Base-by-base conservation (phyloP, 2,797 vertebrate genomes). In the Mycteria americana region DNA sequence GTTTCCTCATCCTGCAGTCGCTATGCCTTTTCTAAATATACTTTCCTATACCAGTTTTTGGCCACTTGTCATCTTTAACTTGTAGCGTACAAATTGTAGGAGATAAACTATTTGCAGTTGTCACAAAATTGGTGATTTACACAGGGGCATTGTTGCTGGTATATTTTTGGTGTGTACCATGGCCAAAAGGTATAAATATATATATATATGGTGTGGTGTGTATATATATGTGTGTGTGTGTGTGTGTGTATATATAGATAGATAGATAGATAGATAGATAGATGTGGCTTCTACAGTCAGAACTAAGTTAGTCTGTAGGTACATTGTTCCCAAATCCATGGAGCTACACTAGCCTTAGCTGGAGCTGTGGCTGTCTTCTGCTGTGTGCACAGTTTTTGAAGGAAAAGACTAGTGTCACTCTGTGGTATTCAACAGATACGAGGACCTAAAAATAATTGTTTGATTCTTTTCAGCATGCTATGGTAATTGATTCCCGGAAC, bases 401-500 rank as follows among this genome's bases (percentile, higher is more conserved):
- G 56, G 68, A 59, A 62, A 73, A 79, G 6, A 78, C 6, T 39
- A 23, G 18, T n/a, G 24, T 74, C 6, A 4, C 14, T 85, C 10
- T 6, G 6, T 82, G 46, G 10, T 30, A 54, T 57, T 83, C 35
- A 64, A 9, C 15, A 91, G 46, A 9, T 30, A 9, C 0, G 4
- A 83, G 67, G 92, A 75, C 8, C 13, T 85, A 67, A 95, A 79
- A 22, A 25, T 8, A 25, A 10, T 24, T 22, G 18, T 79, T 74
- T 18, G 10, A 1, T 94, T 57, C 84, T 93, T 96, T 87, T 14
- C 94, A 99, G 99, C 99, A 99, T 35, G 98, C 99, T 2, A 98
- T 99, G 98, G 98, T 99, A 9, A 90, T 99, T 9, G 99, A 99
- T 97, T 99, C 99, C 9, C 98, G 99, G 87, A 99, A 99, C 91